Percentiles rank a stretch among this genome's conserved stretches.
Conservation (phyloP, 92 coral and sea anemone genomes). For the Actinostola sp. region DNA sequence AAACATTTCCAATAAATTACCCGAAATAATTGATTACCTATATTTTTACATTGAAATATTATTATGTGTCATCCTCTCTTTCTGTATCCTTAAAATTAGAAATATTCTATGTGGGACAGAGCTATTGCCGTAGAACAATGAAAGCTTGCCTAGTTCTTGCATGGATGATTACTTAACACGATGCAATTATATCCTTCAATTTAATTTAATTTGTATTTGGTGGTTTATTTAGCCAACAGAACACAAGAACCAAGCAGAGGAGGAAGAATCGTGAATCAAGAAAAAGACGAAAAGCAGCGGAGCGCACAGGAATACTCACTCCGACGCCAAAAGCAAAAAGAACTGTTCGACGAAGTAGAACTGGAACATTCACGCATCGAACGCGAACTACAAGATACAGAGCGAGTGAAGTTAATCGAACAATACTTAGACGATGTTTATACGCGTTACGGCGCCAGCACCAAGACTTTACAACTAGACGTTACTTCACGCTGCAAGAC, state of each 20-base stretch:
- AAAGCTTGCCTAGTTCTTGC: too few species aligned
- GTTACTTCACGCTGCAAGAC: slow-evolving; percentile 44
- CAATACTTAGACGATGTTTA: slow-evolving; percentile 75
- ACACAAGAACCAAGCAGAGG: not conserved
- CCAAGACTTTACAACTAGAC: slow-evolving; percentile 26
- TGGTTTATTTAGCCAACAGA: too few species aligned
- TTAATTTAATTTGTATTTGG: too few species aligned
- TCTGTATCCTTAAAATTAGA: too few species aligned
- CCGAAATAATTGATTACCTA: too few species aligned
- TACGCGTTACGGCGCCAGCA: slow-evolving; percentile 32
- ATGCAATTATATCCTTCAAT: too few species aligned
- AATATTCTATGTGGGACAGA: too few species aligned
- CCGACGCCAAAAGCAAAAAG: slow-evolving; percentile 66
- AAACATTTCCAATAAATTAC: too few species aligned
- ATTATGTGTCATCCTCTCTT: too few species aligned
- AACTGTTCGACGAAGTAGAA: slow-evolving; percentile 53
- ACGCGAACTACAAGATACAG: slow-evolving; percentile 72
- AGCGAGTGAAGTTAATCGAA: slow-evolving; percentile 65
- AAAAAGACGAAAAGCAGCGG: slow-evolving; percentile 27
- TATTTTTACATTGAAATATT: too few species aligned
- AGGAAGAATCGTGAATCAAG: not conserved
- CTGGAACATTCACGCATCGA: slow-evolving; percentile 60
- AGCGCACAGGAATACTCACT: slow-evolving; percentile 69
- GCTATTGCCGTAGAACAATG: too few species aligned
- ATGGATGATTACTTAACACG: too few species aligned